Evolutionary conservation across 2,113 vertebrate species (phyloP).

Genomic region (Hucho hucho): DNA sequence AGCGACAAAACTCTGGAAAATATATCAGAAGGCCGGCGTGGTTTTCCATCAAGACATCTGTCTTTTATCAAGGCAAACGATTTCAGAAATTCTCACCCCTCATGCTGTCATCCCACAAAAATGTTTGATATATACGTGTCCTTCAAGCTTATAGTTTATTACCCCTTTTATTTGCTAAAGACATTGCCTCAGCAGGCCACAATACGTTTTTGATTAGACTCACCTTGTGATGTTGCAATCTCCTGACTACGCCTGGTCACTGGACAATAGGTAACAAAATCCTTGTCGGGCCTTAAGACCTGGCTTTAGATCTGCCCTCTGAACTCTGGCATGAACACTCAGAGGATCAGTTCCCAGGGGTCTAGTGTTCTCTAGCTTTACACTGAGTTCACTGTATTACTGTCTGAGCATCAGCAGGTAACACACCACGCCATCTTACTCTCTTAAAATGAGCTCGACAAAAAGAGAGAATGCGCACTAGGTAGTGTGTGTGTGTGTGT

Average conservation of each 20-base stretch:
- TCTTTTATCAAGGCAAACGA: constrained; percentile 71
- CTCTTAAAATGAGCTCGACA: constrained; percentile 17
- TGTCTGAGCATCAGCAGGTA: constrained; percentile 20
- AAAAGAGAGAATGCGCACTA: constrained; percentile 8
- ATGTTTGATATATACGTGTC: constrained; percentile 33
- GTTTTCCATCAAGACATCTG: constrained; percentile 74
- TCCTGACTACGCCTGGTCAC: constrained; percentile 25
- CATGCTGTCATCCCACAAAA: constrained; percentile 66
- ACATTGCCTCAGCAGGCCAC: constrained; percentile 19
- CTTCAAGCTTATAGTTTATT: constrained; percentile 40
- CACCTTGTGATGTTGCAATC: constrained; percentile 30
- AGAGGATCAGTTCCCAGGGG: constrained; percentile 14
- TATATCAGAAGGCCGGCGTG: constrained; percentile 48
- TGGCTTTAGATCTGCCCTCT: constrained; percentile 24
- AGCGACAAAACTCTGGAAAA: constrained; percentile 61
- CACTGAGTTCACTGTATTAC: background rate
- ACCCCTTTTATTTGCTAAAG: constrained; percentile 37
- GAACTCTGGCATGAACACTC: constrained; percentile 13
- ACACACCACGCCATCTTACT: constrained; percentile 17
- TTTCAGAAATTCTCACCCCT: constrained; percentile 64
- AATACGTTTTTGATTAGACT: constrained; percentile 30
- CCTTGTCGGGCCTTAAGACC: constrained; percentile 41
- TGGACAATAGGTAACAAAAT: constrained; percentile 43
- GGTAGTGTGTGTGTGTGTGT: background rate
- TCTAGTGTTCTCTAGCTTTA: constrained; percentile 26